Conservation (phyloP, 2,888 invertebrate species). For the Muscina levida region DNA sequence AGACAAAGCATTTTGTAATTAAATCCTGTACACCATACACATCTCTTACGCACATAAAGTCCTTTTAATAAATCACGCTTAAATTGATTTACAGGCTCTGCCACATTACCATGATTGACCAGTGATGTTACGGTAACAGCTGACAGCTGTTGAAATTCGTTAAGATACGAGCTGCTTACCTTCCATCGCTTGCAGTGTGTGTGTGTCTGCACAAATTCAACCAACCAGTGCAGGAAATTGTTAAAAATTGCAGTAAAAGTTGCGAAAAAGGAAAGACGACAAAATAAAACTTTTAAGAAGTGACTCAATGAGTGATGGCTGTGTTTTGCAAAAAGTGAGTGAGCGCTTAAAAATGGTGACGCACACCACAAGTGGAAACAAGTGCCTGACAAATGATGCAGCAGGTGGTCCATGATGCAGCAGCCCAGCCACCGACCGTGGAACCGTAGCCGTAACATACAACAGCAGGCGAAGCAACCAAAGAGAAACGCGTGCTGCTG, state of each 20-base stretch:
- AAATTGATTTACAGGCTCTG: too few species aligned
- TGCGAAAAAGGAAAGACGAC: slow-evolving; percentile 41
- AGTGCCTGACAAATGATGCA: slow-evolving; percentile 65
- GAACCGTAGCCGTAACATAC: background rate
- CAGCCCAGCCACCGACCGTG: background rate
- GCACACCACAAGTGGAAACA: slow-evolving; percentile 61
- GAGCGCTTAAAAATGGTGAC: slow-evolving; percentile 51
- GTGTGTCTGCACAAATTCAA: slow-evolving; percentile 21
- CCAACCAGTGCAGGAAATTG: slow-evolving; percentile 36
- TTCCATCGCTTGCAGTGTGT: background rate
- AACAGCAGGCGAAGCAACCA: background rate
- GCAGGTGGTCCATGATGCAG: slow-evolving; percentile 67
- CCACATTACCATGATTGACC: slow-evolving; percentile 52
- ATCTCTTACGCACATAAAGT: too few species aligned
- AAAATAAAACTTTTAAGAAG: slow-evolving; percentile 22
- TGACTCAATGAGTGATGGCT: slow-evolving; percentile 45
- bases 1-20: too few species aligned
- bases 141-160: slow-evolving; percentile 63
- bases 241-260: slow-evolving; percentile 33
- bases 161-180: slow-evolving; percentile 46
- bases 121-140: slow-evolving; percentile 61
- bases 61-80: too few species aligned
- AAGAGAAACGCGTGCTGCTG: slow-evolving; percentile 7
- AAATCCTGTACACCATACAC: too few species aligned
- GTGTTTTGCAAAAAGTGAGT: slow-evolving; percentile 41